These are phyloP conservation scores for Spilogale gracilis DNA, from an alignment of 2,113 vertebrate species.

Conservation along the genomic window DNA sequence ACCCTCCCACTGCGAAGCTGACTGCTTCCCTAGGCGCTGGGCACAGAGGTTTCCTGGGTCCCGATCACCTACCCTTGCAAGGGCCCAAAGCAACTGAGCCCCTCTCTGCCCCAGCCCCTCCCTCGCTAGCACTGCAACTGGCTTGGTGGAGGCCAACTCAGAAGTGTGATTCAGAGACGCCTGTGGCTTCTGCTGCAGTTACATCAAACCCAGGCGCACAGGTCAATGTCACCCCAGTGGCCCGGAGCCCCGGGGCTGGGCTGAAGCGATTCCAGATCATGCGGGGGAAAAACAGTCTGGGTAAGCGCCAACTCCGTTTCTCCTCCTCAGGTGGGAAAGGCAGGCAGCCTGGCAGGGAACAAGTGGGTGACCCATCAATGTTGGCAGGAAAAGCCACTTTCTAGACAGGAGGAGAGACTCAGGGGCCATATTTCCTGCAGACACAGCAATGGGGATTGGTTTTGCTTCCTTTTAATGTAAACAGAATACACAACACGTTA, in stretches of 20 bases:
- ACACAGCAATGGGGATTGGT: constrained; percentile 16
- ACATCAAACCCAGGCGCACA: background rate
- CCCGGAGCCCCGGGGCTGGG: background rate
- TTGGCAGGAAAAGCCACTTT: background rate
- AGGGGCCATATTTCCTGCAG: background rate
- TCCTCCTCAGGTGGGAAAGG: background rate
- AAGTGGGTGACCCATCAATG: background rate
- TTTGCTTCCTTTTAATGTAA: constrained; percentile 84
- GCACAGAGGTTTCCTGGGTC: background rate
- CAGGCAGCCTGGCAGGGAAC: background rate
- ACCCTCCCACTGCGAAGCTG: background rate
- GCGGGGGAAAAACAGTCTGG: background rate
- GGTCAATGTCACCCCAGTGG: background rate
- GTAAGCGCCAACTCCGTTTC: background rate
- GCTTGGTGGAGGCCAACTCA: background rate
- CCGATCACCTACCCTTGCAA: background rate
- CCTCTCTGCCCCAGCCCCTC: background rate
- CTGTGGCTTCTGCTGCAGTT: background rate
- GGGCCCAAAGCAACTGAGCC: background rate
- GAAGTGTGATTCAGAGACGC: background rate
- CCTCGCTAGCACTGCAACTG: background rate
- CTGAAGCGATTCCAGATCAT: background rate
- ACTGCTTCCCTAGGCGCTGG: background rate
- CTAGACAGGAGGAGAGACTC: background rate
- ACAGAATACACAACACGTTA: constrained; percentile 78